Evolutionary conservation across 2,797 vertebrate species (phyloP).

Genomic region (Cyclura pinguis): DNA sequence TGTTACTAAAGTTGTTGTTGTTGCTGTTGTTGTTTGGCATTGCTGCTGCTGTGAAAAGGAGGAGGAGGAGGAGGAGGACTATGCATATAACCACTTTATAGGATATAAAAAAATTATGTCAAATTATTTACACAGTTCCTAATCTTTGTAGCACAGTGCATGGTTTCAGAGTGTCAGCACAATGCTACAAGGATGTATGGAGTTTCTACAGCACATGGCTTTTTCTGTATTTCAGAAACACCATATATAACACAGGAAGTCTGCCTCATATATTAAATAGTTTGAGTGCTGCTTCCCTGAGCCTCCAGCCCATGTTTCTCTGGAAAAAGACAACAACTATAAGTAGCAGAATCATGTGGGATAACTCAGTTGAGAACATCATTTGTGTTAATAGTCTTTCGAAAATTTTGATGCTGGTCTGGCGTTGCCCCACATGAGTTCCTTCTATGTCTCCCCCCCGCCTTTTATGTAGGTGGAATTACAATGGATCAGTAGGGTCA

Average conservation of each 20-base stretch:
- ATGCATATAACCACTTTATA: conserved; percentile 32
- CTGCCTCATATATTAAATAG: conserved; percentile 20
- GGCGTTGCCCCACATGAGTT: not conserved
- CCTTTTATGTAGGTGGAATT: not conserved
- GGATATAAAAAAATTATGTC: conserved; percentile 17
- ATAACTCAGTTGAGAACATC: not conserved
- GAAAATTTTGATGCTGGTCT: not conserved
- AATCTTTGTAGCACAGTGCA: conserved; percentile 27
- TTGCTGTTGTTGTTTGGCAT: not conserved
- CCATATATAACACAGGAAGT: conserved; percentile 24
- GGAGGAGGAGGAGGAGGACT: too few relatives aligned
- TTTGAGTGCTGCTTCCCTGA: not conserved
- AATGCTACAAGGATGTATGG: not conserved
- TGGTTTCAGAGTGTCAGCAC: not conserved
- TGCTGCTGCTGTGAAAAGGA: conserved; percentile 37
- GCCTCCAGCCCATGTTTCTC: too few relatives aligned
- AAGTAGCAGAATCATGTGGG: not conserved
- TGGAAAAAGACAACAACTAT: not conserved
- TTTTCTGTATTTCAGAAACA: conserved; percentile 40
- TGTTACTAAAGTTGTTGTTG: conserved; percentile 4
- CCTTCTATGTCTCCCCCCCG: not conserved
- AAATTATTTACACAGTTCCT: conserved; percentile 50
- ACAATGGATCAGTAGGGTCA: too few relatives aligned
- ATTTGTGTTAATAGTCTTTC: not conserved
- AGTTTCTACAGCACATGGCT: not conserved